Evolutionary conservation across 2,797 vertebrate species (phyloP), one percentile per base, ranked within the genome.

Genomic region (Phataginus tetradactyla): DNA sequence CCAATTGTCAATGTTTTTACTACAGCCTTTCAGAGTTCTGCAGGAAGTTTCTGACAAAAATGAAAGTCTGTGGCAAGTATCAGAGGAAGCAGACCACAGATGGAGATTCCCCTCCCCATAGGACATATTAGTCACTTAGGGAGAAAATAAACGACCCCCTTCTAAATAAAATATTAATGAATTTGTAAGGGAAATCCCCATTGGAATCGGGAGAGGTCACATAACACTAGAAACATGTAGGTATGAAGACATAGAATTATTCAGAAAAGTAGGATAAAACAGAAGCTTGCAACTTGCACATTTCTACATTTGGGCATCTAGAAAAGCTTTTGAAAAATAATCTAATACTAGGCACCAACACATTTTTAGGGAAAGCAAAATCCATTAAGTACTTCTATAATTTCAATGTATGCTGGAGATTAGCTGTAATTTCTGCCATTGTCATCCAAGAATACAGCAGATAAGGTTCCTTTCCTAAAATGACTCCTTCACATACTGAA

Each of bases 101-200:
- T n/a, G 39, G 42, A 90, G 64, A 94, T 32, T 27, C 17, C 71
- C 20, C 20, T 39, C 45, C 9, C 3, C 37, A 49, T 79, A 75
- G 39, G 59, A 88, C 57, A 32, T 64, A 85, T 55, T 53, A 85
- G 57, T 84, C 86, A 96, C 45, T 45, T 59, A 27, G 7, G 17
- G 85, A 85, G 64, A 91, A 90, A 87, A 69, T 74, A 10, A 45
- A 92, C 90, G 32, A 83, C 37, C 10, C 45, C 69, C n/a, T 93
- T 93, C 74, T 77, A 78, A 87, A 94, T 90, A 79, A 94, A 93
- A 77, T 64, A 96, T 89, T 91, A 90, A 93, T 86, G 74, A 94
- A 63, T 72, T 94, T 72, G 84, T 53, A 96, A 95, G 79, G 68
- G 75, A 92, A 94, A 91, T 61, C 39, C 55, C 42, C 55, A 49